Evolutionary conservation across 2,888 invertebrate species (phyloP).

Genomic region (Luperina testacea): DNA sequence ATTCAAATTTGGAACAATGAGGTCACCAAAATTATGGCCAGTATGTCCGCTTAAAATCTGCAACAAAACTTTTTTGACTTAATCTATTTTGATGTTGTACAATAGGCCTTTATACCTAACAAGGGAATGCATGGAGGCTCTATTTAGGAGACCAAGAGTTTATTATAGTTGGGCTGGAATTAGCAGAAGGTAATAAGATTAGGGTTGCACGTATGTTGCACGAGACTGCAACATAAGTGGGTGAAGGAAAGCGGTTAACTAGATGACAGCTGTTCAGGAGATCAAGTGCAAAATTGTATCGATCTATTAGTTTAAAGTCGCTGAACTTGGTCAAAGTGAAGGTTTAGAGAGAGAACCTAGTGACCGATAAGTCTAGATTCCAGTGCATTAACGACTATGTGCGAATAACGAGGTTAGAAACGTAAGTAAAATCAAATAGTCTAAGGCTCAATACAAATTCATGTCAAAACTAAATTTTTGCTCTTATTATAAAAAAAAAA

Average conservation of each 20-base stretch:
- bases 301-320: background rate
- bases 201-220: no score
- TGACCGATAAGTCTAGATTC: slow-evolving; percentile 48
- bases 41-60: background rate
- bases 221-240: background rate
- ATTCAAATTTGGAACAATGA: background rate
- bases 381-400: slow-evolving; percentile 24
- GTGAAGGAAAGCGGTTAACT: background rate
- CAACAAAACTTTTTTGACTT: background rate
- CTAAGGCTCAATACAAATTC: background rate
- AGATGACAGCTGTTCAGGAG: slow-evolving; percentile 1
- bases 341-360: slow-evolving; percentile 40
- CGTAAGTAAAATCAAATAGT: background rate
- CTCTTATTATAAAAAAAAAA: background rate
- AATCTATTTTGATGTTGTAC: background rate
- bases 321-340: slow-evolving; percentile 45
- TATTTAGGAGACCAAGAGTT: background rate
- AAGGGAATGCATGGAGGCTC: background rate
- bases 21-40: background rate
- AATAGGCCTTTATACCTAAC: background rate
- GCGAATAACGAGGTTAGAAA: slow-evolving; percentile 18
- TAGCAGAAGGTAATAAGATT: background rate
- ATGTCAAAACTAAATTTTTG: background rate
- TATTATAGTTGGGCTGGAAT: background rate
- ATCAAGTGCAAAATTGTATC: slow-evolving; percentile 11